phyloP scores from a whole-genome alignment of 64 coral and sea anemone species.

The Stichodactyla helianthus region DNA sequence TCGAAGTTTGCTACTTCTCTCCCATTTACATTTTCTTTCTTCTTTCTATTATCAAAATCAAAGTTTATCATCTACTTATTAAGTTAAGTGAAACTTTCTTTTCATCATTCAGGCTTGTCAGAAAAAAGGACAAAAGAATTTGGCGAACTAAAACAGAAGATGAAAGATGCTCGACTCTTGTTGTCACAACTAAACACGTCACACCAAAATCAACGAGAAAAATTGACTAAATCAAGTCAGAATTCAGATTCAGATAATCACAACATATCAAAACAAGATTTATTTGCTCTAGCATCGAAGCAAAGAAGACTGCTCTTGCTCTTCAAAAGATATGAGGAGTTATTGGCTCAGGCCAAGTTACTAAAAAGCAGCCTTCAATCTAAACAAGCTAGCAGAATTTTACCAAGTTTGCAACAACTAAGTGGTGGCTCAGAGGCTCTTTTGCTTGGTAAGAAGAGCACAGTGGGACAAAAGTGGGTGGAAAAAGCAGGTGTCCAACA shows the following conservation, averaged over 20 bases:
- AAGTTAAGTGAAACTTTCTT: too few species aligned
- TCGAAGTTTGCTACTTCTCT: not conserved
- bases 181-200: not conserved
- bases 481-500: not conserved
- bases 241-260: not conserved
- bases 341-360: not conserved
- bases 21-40: not conserved
- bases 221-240: not conserved
- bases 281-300: not conserved
- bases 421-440: not conserved
- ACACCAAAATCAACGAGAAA: not conserved
- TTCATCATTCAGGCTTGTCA: not conserved
- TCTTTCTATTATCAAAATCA: too few species aligned
- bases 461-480: not conserved
- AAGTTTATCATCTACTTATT: too few species aligned
- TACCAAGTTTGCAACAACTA: not conserved
- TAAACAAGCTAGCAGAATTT: not conserved
- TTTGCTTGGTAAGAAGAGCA: not conserved
- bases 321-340: conserved; percentile 8
- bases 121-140: not conserved
- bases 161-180: not conserved
- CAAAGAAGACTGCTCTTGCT: not conserved
- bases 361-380: not conserved
- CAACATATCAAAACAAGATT: not conserved
- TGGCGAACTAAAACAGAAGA: not conserved